Evolutionary conservation across 2,888 invertebrate genomes (phyloP).

Genomic region (Lasius fuliginosus): DNA sequence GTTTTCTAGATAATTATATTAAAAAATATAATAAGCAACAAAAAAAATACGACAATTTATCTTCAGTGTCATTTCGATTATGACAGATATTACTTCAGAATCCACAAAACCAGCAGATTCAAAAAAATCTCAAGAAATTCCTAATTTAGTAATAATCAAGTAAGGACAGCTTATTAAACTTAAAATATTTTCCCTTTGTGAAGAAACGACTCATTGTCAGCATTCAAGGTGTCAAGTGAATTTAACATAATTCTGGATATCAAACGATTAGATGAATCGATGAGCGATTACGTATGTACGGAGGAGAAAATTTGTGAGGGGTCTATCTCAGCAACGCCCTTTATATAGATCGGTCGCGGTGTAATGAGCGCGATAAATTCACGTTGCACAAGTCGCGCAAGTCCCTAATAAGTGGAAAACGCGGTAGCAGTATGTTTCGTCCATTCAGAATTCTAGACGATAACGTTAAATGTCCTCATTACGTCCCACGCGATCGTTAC

Average conservation of each 20-base stretch:
- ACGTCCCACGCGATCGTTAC: constrained; percentile 33
- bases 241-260: neutral
- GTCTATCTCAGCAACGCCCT: constrained; percentile 35
- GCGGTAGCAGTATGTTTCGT: constrained; percentile 52
- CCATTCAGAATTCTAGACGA: constrained; percentile 53
- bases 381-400: constrained; percentile 61
- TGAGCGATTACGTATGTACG: neutral
- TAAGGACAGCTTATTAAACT: neutral
- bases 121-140: neutral
- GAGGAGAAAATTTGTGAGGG: constrained; percentile 19
- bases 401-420: constrained; percentile 23
- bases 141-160: neutral
- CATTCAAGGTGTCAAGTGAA: neutral
- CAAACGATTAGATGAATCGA: neutral
- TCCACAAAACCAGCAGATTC: too few species aligned
- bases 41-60: neutral
- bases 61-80: neutral
- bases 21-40: neutral
- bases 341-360: constrained; percentile 62
- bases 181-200: neutral
- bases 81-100: too few species aligned
- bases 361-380: constrained; percentile 54
- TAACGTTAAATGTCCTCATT: constrained; percentile 64
- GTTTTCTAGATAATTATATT: neutral
- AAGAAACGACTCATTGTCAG: neutral